A percentile compares a stretch with the other conserved stretches of the same genome.
These are phyloP conservation scores for Plagodis dolabraria DNA, from an alignment of 2,888 invertebrate genomes.

Conservation along the genomic window DNA sequence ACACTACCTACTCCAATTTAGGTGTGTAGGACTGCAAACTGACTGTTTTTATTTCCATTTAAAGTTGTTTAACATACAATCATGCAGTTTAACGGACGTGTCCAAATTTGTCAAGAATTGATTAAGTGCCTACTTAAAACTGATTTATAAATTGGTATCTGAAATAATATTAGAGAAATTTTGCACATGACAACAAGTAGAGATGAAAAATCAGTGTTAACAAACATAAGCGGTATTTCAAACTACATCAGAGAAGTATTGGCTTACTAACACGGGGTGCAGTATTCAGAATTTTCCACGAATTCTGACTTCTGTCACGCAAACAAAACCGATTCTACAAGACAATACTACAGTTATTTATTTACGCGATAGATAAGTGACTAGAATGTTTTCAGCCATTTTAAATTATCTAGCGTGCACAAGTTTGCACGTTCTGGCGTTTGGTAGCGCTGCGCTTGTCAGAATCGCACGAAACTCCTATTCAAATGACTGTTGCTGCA, in stretches of 20 bases:
- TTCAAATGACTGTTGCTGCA: constrained; percentile 34
- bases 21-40: constrained; percentile 16
- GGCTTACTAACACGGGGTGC: constrained; percentile 34
- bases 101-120: constrained; percentile 20
- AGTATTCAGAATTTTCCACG: constrained; percentile 67
- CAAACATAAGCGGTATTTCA: not conserved
- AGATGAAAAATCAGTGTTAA: too few species aligned
- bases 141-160: too few species aligned
- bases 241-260: constrained; percentile 1
- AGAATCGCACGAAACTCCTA: constrained; percentile 48
- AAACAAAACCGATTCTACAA: constrained; percentile 59
- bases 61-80: constrained; percentile 19
- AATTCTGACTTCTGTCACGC: constrained; percentile 66
- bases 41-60: constrained; percentile 21
- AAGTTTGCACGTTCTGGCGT: constrained; percentile 46
- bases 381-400: constrained; percentile 56
- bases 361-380: constrained; percentile 71
- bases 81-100: constrained; percentile 10
- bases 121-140: not conserved
- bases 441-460: constrained; percentile 36
- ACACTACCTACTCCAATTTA: constrained; percentile 19
- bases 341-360: constrained; percentile 71
- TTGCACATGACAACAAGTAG: too few species aligned
- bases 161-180: too few species aligned
- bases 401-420: constrained; percentile 66